Base-by-base conservation (phyloP, 2,113 vertebrate species). In the Symphodus melops region DNA sequence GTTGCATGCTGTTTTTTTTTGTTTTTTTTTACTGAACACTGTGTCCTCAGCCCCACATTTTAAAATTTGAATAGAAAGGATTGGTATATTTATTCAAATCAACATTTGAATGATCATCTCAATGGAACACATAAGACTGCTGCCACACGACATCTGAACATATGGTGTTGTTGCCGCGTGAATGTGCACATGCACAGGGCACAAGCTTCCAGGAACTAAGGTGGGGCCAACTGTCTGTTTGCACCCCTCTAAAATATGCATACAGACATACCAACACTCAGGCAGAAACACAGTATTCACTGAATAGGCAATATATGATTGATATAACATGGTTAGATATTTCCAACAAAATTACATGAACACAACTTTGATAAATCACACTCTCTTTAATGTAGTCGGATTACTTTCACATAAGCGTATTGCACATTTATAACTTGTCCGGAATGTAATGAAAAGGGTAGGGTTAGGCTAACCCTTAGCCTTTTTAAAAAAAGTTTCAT, bases 151-250 rank as follows among this genome's bases (percentile, higher is more conserved):
- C 78, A 81, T 73, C 77, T 65, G 72, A 81, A 82, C 75, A 75
- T 76, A 68, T 74, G 77, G 85, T 85, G 82, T 74, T 86, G 90
- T 88, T 88, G 75, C 81, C 78, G 86, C 88, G 88, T 86, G 78
- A 83, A 88, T 75, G 68, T 68, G 68, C 61, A 7, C 36, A 73
- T 83, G 82, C 65, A 66, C 33, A 1, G 66, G 13, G 61, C 54
- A n/a, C 1, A 14, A 10, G 72, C 54, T 58, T 76, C 54, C 9
- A 19, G 60, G 53, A 61, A 57, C 67, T 68, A 72, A 84, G 74
- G 84, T 81, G 79, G 65, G 76, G 74, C 72, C 72, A 79, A 77
- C 77, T 80, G 68, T 72, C 4, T 12, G 42, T 44, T 44, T 44
- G 42, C 46, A 17, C 14, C 46, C 6, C 46, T 19, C 46, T 48